phyloP scores from a whole-genome alignment of 2,888 invertebrate genomes.

The Nineta flava region DNA sequence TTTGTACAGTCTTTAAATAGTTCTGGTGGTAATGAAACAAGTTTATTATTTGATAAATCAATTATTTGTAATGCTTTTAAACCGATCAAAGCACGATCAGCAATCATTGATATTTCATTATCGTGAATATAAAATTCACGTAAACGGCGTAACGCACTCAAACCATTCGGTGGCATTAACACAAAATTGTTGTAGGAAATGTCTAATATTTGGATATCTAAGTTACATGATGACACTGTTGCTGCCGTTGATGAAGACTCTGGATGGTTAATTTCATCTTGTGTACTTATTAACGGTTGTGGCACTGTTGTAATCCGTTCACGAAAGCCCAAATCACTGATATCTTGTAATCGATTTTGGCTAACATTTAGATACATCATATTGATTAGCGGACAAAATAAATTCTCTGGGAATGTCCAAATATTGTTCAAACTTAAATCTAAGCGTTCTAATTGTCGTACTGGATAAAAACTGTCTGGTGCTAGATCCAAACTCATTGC shows the following conservation, averaged over 20 bases:
- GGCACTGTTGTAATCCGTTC: slow-evolving; percentile 44
- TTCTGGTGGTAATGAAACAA: slow-evolving; percentile 73
- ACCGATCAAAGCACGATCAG: slow-evolving; percentile 66
- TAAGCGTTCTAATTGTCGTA: slow-evolving; percentile 63
- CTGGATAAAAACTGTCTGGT: slow-evolving; percentile 57
- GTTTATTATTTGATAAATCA: slow-evolving; percentile 80
- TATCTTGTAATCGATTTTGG: slow-evolving; percentile 74
- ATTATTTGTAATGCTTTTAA: slow-evolving; percentile 68
- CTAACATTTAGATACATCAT: slow-evolving; percentile 71
- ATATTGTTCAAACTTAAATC: slow-evolving; percentile 81
- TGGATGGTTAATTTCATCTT: slow-evolving; percentile 27
- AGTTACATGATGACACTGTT: slow-evolving; percentile 37
- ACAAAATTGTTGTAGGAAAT: slow-evolving; percentile 75
- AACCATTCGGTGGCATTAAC: slow-evolving; percentile 65
- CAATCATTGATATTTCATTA: slow-evolving; percentile 79
- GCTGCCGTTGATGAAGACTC: slow-evolving; percentile 18
- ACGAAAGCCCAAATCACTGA: slow-evolving; percentile 71
- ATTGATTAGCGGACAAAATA: slow-evolving; percentile 70
- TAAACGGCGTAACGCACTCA: slow-evolving; percentile 62
- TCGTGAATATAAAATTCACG: slow-evolving; percentile 69
- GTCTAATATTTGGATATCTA: slow-evolving; percentile 71
- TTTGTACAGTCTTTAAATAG: slow-evolving; percentile 65
- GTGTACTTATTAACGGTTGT: slow-evolving; percentile 46
- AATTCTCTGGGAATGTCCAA: slow-evolving; percentile 72
- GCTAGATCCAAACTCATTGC: slow-evolving; percentile 71